These are phyloP conservation scores for Smutsia temminckii DNA, from an alignment of 2,797 vertebrate genomes.

Conservation along the genomic window DNA sequence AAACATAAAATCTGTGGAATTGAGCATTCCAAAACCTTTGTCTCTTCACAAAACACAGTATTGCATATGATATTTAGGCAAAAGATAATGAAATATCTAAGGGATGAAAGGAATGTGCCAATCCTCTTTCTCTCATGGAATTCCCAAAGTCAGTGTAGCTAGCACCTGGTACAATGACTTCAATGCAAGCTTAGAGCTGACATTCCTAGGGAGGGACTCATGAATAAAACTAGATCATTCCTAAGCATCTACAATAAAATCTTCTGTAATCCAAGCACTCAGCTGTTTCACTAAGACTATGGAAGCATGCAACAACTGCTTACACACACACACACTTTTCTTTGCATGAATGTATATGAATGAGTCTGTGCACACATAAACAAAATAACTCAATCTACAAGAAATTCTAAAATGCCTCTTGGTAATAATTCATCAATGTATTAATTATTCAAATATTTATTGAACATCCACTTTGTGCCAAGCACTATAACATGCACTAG, in stretches of 20 bases:
- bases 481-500: neutral
- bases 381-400: neutral
- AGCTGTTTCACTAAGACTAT: conserved; percentile 80
- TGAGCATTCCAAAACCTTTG: conserved; percentile 20
- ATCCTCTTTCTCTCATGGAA: conserved; percentile 60
- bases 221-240: conserved; percentile 72
- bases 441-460: conserved; percentile 38
- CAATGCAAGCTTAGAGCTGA: conserved; percentile 48
- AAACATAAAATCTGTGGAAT: conserved; percentile 31
- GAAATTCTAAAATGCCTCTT: neutral
- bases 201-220: conserved; percentile 71
- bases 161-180: conserved; percentile 76
- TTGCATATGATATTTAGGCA: neutral
- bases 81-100: conserved; percentile 67
- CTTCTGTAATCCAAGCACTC: conserved; percentile 81
- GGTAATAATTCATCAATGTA: neutral
- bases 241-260: conserved; percentile 76
- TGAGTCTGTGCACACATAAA: neutral
- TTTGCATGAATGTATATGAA: conserved; percentile 30
- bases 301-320: conserved; percentile 82
- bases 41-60: conserved; percentile 17
- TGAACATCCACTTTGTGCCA: neutral
- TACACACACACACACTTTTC: neutral
- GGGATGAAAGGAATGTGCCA: conserved; percentile 76
- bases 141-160: conserved; percentile 64